Base-by-base conservation (phyloP, 1,140 invertebrate species). In the Apis dorsata region DNA sequence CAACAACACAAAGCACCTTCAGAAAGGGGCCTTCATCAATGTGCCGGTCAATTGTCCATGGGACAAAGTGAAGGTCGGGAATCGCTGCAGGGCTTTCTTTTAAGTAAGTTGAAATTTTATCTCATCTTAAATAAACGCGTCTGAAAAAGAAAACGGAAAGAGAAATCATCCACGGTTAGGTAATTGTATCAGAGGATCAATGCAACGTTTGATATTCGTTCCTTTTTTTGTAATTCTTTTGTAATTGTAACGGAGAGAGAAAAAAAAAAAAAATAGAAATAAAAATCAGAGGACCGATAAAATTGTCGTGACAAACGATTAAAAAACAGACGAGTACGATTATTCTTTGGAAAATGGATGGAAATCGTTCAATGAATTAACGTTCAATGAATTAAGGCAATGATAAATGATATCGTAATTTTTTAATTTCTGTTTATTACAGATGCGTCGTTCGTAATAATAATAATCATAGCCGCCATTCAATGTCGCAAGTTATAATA, bases 1-100 rank as follows among this genome's bases (percentile, higher is more conserved):
- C 10, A 9, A 8, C 13, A 75, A 89, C 0, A 59, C 59, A 2
- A 66, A 62, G 49, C 86, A 72, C 55, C 44, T 92, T 10, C 80
- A 91, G 44, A 59, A 49, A 0, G 88, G 90, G 44, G 90, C 92
- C 11, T 91, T 94, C 60, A 93, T 94, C 81, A 91, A 91, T 69
- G 89, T 93, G 0, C 93, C 92, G 8, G 21, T 91, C 17, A 79
- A 90, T 51, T 94, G 93, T 82, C 92, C 90, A 4, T 80, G 88
- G 12, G 86, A 88, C 21, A 90, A 70, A 24, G 53, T 90, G 3
- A 90, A 83, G 79, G 75, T 93, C 55, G 91, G 91, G 49, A 91
- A 90, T 63, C 90, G 91, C 2, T 94, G 93, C 83, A 90, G 92
- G 15, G 88, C 79, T 5, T 57, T 92, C 63, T 92, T 90, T 72